phyloP scores from a whole-genome alignment of 2,113 vertebrate species.

The Genyomyrus donnyi region DNA sequence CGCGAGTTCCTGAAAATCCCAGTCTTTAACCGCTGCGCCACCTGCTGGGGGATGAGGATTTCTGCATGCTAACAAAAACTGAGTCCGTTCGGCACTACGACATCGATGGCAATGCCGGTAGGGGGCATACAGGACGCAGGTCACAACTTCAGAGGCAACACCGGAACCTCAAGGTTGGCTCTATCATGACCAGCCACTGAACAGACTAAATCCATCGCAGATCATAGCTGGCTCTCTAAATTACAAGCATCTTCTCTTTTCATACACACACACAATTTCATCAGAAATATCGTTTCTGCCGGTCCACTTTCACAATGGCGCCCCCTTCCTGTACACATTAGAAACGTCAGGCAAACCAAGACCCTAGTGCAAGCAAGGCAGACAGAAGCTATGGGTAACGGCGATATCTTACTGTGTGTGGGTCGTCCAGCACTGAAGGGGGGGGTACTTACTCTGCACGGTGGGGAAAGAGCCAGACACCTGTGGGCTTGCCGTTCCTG shows the following conservation, averaged over 20 bases:
- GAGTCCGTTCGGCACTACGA: not conserved
- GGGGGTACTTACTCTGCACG: constrained; percentile 70
- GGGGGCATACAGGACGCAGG: not conserved
- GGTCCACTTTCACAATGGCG: not conserved
- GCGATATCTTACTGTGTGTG: not conserved
- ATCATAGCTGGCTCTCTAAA: not conserved
- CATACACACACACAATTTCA: not conserved
- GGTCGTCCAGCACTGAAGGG: not conserved
- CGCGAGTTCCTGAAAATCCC: not conserved
- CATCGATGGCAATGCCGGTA: not conserved
- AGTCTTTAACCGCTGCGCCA: not conserved
- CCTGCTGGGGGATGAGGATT: not conserved
- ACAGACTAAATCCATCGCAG: not conserved
- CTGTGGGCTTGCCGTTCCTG: constrained; percentile 80
- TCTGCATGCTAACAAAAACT: not conserved
- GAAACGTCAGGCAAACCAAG: not conserved
- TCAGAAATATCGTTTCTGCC: not conserved
- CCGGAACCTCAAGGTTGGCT: not conserved
- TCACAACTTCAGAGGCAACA: not conserved
- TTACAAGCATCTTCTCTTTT: not conserved
- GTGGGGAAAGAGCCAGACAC: constrained; percentile 74
- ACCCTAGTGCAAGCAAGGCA: not conserved
- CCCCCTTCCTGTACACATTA: not conserved
- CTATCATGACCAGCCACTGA: not conserved
- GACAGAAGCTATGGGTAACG: not conserved